Evolutionary conservation across 2,113 vertebrate genomes (phyloP).

Genomic region (Apeltes quadracus): DNA sequence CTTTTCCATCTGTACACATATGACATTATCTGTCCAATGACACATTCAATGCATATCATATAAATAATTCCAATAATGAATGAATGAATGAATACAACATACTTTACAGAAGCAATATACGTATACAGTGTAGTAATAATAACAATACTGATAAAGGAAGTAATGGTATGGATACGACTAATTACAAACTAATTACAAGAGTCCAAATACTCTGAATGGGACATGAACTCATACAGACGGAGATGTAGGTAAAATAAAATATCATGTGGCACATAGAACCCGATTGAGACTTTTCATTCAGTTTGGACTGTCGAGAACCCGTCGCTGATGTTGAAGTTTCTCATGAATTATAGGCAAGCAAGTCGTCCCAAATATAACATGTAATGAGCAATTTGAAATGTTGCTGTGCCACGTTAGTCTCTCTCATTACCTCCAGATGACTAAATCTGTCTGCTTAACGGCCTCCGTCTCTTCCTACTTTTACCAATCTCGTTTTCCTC

Average conservation of each 20-base stretch:
- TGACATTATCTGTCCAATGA: no score
- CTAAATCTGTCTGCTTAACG: slow-evolving; percentile 20
- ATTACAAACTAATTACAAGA: no score
- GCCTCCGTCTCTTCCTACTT: slow-evolving; percentile 2
- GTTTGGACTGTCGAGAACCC: background rate
- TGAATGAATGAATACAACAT: no score
- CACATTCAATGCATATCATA: no score
- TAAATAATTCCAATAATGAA: no score
- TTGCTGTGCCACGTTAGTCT: background rate
- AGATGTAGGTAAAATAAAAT: background rate
- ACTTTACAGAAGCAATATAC: no score
- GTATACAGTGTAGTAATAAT: no score
- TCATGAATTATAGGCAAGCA: background rate
- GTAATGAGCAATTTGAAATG: background rate
- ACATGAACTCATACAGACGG: no score
- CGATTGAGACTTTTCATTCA: background rate
- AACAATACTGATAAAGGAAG: no score
- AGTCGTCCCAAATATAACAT: background rate
- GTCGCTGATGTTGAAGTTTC: background rate
- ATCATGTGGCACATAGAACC: background rate
- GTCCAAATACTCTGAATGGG: no score
- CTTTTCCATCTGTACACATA: no score
- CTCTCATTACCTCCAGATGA: slow-evolving; percentile 20
- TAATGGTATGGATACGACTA: no score
- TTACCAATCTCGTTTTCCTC: slow-evolving; percentile 16